A percentile compares a stretch with the other conserved stretches of the same genome.
These are phyloP conservation scores for Lemur catta DNA, from an alignment of 2,797 vertebrate genomes.

Conservation along the genomic window DNA sequence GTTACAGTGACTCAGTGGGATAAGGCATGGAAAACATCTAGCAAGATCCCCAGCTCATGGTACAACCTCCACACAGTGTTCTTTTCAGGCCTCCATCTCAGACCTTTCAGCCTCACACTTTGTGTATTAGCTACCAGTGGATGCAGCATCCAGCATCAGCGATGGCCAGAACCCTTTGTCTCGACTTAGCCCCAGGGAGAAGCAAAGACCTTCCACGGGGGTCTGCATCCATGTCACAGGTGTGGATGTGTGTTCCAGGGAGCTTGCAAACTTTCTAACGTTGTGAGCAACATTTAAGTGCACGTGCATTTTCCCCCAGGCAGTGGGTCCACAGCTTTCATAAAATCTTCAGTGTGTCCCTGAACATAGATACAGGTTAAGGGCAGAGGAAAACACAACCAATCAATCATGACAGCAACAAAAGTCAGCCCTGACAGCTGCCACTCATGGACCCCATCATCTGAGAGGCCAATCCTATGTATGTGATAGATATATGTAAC, in stretches of 20 bases:
- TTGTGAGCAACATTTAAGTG: background rate
- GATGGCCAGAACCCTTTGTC: background rate
- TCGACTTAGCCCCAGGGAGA: background rate
- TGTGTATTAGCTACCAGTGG: background rate
- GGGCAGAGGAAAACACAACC: background rate
- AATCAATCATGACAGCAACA: background rate
- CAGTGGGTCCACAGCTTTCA: background rate
- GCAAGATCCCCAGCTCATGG: background rate
- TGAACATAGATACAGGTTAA: background rate
- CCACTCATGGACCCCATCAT: too few species aligned
- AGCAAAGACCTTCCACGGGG: too few species aligned
- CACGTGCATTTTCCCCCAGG: accelerated
- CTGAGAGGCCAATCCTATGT: accelerated
- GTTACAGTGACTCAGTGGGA: background rate
- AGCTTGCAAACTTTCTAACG: background rate
- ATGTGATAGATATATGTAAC: background rate
- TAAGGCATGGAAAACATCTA: background rate
- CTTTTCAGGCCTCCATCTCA: background rate
- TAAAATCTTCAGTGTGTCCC: background rate
- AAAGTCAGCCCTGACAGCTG: background rate
- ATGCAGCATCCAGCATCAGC: background rate
- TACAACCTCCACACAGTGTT: background rate
- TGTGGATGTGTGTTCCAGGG: background rate
- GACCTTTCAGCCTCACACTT: background rate
- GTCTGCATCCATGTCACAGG: accelerated